A percentile compares a stretch with the other conserved stretches of the same genome.
These are phyloP conservation scores for Acrossocheilus fasciatus DNA, from an alignment of 2,797 vertebrate species.

Conservation along the genomic window DNA sequence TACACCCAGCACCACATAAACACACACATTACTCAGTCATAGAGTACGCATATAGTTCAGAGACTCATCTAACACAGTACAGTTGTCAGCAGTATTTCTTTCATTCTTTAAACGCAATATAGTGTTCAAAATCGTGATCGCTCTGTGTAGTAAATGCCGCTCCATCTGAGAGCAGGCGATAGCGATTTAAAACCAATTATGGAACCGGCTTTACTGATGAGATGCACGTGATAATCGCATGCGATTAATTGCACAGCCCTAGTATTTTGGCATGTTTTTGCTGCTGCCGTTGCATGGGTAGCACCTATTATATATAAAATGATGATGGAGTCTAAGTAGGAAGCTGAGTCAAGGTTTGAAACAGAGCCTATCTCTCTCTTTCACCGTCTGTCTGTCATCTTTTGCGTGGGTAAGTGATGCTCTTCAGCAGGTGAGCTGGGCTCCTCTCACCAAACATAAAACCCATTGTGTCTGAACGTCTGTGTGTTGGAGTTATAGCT, in stretches of 20 bases:
- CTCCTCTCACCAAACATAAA: slow-evolving; percentile 18
- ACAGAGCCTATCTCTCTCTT: background rate
- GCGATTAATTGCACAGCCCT: no score
- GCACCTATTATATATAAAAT: background rate
- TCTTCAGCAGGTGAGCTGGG: slow-evolving; percentile 47
- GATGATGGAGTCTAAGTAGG: background rate
- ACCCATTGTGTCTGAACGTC: slow-evolving; percentile 25
- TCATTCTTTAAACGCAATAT: background rate
- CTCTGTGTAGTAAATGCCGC: no score
- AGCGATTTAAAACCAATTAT: no score
- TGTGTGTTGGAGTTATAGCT: slow-evolving; percentile 29
- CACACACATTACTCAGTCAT: slow-evolving; percentile 1
- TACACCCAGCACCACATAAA: slow-evolving; percentile 26
- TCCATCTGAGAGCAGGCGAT: no score
- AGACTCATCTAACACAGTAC: background rate
- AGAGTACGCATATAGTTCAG: background rate
- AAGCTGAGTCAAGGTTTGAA: background rate
- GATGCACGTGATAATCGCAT: no score
- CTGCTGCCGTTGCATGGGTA: background rate
- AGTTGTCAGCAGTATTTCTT: background rate
- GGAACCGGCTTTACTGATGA: no score
- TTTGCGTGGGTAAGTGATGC: slow-evolving; percentile 29
- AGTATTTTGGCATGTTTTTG: background rate
- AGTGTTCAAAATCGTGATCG: no score
- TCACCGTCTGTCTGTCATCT: background rate